A percentile compares a stretch with the other conserved stretches of the same genome.
phyloP scores from a whole-genome alignment of 1,140 invertebrate species.

The Drosophila ohnishii region DNA sequence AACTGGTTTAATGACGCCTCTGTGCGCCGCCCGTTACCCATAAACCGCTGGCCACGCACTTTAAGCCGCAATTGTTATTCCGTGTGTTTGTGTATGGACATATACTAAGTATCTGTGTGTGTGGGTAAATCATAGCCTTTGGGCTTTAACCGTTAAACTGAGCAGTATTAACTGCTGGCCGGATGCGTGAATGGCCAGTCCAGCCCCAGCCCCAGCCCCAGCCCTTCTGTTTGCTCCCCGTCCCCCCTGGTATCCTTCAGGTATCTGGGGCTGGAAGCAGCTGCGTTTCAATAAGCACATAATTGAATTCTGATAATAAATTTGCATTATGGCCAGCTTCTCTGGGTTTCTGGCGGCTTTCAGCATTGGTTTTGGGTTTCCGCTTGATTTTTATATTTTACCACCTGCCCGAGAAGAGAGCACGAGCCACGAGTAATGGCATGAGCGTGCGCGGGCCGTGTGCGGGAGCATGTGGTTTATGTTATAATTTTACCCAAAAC shows the following conservation, averaged over 20 bases:
- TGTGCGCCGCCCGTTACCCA: slow-evolving; percentile 47
- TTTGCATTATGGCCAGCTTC: slow-evolving; percentile 75
- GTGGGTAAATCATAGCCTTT: slow-evolving; percentile 76
- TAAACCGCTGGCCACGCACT: slow-evolving; percentile 73
- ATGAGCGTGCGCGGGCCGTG: slow-evolving; percentile 8
- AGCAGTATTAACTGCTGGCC: slow-evolving; percentile 70
- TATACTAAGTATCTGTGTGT: slow-evolving; percentile 26
- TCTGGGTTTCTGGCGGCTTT: slow-evolving; percentile 66
- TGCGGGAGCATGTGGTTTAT: slow-evolving; percentile 70
- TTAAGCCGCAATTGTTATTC: slow-evolving; percentile 71
- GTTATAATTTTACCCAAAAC: slow-evolving; percentile 80
- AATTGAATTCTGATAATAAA: slow-evolving; percentile 82
- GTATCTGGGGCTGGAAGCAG: slow-evolving; percentile 59
- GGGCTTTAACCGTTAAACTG: slow-evolving; percentile 79
- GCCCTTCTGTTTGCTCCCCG: neutral
- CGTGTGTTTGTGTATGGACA: slow-evolving; percentile 13
- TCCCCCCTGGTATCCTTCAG: slow-evolving; percentile 24
- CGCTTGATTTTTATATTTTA: slow-evolving; percentile 50
- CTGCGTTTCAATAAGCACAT: slow-evolving; percentile 82
- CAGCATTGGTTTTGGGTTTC: slow-evolving; percentile 64
- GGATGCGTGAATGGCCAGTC: slow-evolving; percentile 60
- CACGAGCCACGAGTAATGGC: slow-evolving; percentile 3
- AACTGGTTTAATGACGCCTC: slow-evolving; percentile 79
- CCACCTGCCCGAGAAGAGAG: slow-evolving; percentile 23
- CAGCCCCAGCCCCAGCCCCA: neutral